Evolutionary conservation across 1,140 invertebrate species (phyloP).

Genomic region (Aphaenogaster ashmeadi): DNA sequence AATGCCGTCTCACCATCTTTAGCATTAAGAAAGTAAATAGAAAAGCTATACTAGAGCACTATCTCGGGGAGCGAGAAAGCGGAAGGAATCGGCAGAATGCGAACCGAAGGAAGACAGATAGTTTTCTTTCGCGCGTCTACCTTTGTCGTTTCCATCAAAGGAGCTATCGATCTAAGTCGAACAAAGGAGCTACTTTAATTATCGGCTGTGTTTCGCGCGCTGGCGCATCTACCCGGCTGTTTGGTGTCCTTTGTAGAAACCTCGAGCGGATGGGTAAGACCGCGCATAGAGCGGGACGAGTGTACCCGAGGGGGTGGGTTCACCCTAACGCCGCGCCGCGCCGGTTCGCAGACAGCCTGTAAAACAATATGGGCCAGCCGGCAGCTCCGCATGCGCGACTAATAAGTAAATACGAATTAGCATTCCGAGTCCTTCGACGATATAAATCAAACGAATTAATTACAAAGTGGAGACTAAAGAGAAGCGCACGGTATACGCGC

Average conservation of each 20-base stretch:
- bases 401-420: constrained; percentile 84
- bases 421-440: constrained; percentile 80
- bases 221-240: constrained; percentile 72
- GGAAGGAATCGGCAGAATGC: constrained; percentile 59
- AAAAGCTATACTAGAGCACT: background rate
- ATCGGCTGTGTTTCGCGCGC: constrained; percentile 77
- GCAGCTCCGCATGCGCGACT: constrained; percentile 76
- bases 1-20: background rate
- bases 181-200: constrained; percentile 84
- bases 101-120: constrained; percentile 64
- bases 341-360: constrained; percentile 65
- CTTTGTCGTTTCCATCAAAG: constrained; percentile 71
- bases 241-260: constrained; percentile 76
- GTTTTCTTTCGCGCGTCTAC: constrained; percentile 72
- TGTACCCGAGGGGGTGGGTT: constrained; percentile 21
- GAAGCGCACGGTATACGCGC: constrained; percentile 34
- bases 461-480: constrained; percentile 57
- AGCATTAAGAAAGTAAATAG: background rate
- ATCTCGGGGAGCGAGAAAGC: background rate
- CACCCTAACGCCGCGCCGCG: constrained; percentile 46
- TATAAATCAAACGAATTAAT: constrained; percentile 84
- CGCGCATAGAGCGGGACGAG: constrained; percentile 51
- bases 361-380: constrained; percentile 76
- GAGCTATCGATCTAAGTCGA: constrained; percentile 82
- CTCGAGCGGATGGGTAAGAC: constrained; percentile 68